Base-by-base conservation (phyloP, 2,113 vertebrate genomes). In the Vimba vimba region DNA sequence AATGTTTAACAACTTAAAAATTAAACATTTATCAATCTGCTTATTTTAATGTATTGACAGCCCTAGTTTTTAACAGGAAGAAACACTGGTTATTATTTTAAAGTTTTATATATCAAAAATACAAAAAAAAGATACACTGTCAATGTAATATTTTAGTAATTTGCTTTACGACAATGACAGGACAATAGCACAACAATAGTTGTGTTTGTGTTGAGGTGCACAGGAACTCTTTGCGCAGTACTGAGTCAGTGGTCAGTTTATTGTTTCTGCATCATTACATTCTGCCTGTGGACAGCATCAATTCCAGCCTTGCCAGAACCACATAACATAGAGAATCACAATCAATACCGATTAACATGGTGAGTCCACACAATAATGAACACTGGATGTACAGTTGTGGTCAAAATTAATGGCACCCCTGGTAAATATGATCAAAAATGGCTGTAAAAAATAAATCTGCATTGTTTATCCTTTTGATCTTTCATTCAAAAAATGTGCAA, bases 181-280 rank as follows among this genome's bases (percentile, higher is more conserved):
- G 55, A 57, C 6, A 57, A 57, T 21, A 57, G 55, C 55, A 57
- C 55, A 57, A 57, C 55, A 57, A 21, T 8, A 57, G 55, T 21
- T 21, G 19, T 78, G 27, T 57, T 33, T 33, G 50, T 23, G 21
- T 39, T 43, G 27, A 59, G 2, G 19, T 66, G 39, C 33, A 23
- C 50, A 78, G 27, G 27, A 36, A 36, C 17, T 21, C 27, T 78
- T 79, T 79, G 77, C 33, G 21, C 75, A 84, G 39, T 50, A 43
- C 45, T 69, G 84, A 52, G 62, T 43, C 45, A 27, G 75, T 85
- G 57, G 75, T 52, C 50, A 43, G 30, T 13, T 85, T 11, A 12
- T 25, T 69, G 47, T 69, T 71, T 85, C 84, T 85, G 75, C 62
- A 85, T 62, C 45, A 69, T 79, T 79, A 79, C 50, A 71, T 19